Base-by-base conservation (phyloP, 2,888 invertebrate species). In the Sacculina carcini region DNA sequence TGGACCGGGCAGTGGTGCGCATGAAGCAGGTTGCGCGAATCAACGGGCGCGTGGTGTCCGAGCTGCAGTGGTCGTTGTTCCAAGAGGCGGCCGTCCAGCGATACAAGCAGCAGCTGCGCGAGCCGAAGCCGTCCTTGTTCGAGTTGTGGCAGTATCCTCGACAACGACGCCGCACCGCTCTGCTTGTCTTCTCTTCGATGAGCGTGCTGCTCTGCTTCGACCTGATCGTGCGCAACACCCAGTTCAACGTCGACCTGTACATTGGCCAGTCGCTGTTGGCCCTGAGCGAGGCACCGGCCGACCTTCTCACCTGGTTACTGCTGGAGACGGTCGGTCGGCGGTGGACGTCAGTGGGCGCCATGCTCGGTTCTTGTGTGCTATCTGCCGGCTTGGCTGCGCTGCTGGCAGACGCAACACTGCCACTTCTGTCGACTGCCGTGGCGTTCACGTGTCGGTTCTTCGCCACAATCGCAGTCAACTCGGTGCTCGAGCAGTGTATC, bases 11-110 rank as follows among this genome's bases (percentile, higher is more conserved):
- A 0, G 69, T 84, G 10, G 67, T 64, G 0, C 85, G 86, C 40
- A 70, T 86, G 61, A 76, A 75, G 63, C 80, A 77, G 60, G 79
- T 86, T 60, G 83, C 84, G 60, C 73, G 72, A 56, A 74, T 83
- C 50, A 87, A 87, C 63, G 75, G 76, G 47, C 77, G 73, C 1
- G 73, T 75, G 56, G 77, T 85, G 12, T 75, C 79, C 0, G 77
- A 78, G 0, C 74, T 75, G 61, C 72, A 81, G 7, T 77, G 83
- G 60, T 71, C 73, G 53, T 74, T 78, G 55, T 85, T 85, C 59
- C 73, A 73, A 59, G 79, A 79, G 65, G 73, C 44, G 28, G 44
- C 44, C 6, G 5, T 10, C 10, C 44, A 10, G 28, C n/a, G 26
- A 1, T 19, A 9, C 9, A 28, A 44, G 7, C 26, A 3, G 44